phyloP scores from a whole-genome alignment of 1,140 invertebrate species.

The Brachionus paranguensis region DNA sequence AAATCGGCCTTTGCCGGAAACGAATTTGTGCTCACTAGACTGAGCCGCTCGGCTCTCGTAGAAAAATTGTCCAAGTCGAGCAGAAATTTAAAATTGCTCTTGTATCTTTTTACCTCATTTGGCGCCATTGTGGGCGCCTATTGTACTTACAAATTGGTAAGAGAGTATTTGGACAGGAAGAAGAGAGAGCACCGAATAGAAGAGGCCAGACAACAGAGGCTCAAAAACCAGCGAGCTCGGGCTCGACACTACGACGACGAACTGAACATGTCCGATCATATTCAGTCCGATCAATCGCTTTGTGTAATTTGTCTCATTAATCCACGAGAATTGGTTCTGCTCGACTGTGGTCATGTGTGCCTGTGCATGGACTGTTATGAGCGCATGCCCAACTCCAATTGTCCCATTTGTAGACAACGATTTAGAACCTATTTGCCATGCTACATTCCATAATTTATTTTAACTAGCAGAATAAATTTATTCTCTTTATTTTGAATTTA shows the following conservation, averaged over 20 bases:
- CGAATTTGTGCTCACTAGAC: neutral
- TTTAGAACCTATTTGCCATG: conserved; percentile 33
- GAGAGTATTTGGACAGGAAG: conserved; percentile 1
- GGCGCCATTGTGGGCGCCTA: neutral
- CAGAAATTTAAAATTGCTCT: neutral
- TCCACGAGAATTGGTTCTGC: conserved; percentile 30
- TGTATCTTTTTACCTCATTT: neutral
- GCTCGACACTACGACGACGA: conserved; percentile 7
- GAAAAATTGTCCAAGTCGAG: neutral
- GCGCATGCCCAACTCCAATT: conserved; percentile 1
- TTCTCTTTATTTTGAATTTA: neutral
- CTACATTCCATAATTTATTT: conserved; percentile 25
- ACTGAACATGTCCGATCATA: neutral
- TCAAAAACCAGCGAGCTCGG: conserved; percentile 20
- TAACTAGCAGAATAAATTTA: neutral
- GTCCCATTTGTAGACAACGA: conserved; percentile 39
- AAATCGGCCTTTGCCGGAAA: neutral
- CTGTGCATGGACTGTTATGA: conserved; percentile 39
- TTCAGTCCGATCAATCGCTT: neutral
- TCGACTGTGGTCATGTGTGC: conserved; percentile 37
- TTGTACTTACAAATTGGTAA: neutral
- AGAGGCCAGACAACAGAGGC: conserved; percentile 4
- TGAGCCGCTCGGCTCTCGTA: neutral
- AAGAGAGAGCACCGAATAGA: neutral
- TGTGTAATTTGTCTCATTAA: conserved; percentile 34